Evolutionary conservation across 1,140 invertebrate species (phyloP).

Genomic region (Conopomorpha cramerella): DNA sequence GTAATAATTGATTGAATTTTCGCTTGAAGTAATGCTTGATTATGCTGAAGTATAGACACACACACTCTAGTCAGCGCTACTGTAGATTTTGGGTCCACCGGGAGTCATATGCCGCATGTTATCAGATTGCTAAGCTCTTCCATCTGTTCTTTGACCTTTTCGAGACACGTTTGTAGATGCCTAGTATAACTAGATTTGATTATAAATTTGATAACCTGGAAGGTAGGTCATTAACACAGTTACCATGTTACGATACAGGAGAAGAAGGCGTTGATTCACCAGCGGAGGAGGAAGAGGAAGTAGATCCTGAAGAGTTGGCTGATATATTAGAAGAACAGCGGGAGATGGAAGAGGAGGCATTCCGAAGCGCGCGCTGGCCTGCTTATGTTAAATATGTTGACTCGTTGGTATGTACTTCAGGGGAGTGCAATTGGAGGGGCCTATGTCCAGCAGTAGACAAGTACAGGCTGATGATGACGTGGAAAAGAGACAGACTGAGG

Average conservation of each 20-base stretch:
- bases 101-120: too few relatives aligned
- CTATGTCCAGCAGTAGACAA: too few relatives aligned
- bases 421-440: too few relatives aligned
- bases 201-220: not conserved
- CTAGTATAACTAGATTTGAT: not conserved
- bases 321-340: constrained; percentile 37
- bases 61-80: too few relatives aligned
- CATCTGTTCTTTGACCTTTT: too few relatives aligned
- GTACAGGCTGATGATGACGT: too few relatives aligned
- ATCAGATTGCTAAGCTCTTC: too few relatives aligned
- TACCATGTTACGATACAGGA: constrained; percentile 11
- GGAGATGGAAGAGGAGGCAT: constrained; percentile 37
- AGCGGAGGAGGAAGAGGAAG: constrained; percentile 33
- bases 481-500: too few relatives aligned
- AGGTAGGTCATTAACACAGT: not conserved
- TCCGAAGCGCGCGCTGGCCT: constrained; percentile 40
- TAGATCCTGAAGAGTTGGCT: constrained; percentile 40
- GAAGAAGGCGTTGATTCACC: constrained; percentile 45
- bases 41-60: not conserved
- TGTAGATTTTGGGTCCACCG: too few relatives aligned
- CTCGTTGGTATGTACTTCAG: constrained; percentile 23
- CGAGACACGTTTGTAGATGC: too few relatives aligned
- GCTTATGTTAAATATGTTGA: constrained; percentile 51
- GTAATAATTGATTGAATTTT: not conserved
- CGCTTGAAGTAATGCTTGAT: not conserved